phyloP scores from a whole-genome alignment of 2,797 vertebrate species.

The Arremon brunneinucha region DNA sequence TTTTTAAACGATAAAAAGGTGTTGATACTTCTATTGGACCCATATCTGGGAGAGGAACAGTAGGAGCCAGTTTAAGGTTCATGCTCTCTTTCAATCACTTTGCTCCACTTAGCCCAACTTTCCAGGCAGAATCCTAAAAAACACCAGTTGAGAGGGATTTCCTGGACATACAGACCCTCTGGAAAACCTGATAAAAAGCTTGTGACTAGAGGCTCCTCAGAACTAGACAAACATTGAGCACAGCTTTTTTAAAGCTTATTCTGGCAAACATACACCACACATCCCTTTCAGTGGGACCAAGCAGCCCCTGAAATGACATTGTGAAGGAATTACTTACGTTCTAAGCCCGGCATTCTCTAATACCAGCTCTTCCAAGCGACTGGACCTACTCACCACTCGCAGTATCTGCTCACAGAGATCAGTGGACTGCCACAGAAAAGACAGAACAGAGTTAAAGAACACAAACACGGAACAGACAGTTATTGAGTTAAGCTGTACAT shows the following conservation, averaged over 20 bases:
- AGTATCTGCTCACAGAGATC: slow-evolving; percentile 97
- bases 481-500: neutral
- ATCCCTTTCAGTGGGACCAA: neutral
- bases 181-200: neutral
- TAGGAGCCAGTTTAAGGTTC: neutral
- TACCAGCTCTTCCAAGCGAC: slow-evolving; percentile 89
- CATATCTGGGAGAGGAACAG: neutral
- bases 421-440: slow-evolving; percentile 80
- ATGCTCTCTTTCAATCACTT: neutral
- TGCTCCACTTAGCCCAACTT: neutral
- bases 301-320: neutral
- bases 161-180: neutral
- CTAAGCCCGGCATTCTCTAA: slow-evolving; percentile 94
- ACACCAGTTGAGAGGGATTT: neutral
- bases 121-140: neutral
- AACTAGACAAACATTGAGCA: neutral
- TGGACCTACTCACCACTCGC: slow-evolving; percentile 89
- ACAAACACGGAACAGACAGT: neutral
- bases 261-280: neutral
- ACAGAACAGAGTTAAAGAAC: slow-evolving; percentile 25
- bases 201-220: neutral
- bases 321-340: slow-evolving; percentile 79
- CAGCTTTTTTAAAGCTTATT: neutral
- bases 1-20: neutral
- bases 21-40: neutral